These are phyloP conservation scores for Erinaceus europaeus DNA, from an alignment of 2,113 vertebrate species.

Conservation along the genomic window DNA sequence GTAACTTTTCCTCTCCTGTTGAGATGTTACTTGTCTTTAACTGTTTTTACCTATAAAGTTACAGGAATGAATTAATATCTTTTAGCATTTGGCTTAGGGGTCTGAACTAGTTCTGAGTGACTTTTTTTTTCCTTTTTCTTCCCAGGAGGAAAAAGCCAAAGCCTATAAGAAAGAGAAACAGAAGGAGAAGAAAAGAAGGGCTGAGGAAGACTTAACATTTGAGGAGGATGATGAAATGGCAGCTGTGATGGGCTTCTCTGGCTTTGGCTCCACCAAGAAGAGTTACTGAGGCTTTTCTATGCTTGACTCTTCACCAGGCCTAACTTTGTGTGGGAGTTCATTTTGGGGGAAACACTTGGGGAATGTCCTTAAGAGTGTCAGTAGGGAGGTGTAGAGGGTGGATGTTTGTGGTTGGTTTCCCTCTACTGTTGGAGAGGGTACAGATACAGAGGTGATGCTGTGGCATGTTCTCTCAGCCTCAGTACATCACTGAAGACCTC, in stretches of 20 bases:
- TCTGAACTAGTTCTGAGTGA: constrained; percentile 54
- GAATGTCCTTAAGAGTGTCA: constrained; percentile 62
- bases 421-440: constrained; percentile 62
- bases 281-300: constrained; percentile 86
- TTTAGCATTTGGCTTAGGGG: constrained; percentile 33
- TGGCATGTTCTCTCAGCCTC: constrained; percentile 66
- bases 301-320: constrained; percentile 60
- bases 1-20: constrained; percentile 29
- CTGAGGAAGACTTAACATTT: constrained; percentile 93
- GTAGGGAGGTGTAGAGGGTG: constrained; percentile 63
- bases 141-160: constrained; percentile 97
- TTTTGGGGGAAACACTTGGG: constrained; percentile 76
- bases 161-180: constrained; percentile 98
- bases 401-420: constrained; percentile 63
- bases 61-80: constrained; percentile 8
- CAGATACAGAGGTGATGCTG: constrained; percentile 54
- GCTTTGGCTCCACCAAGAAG: constrained; percentile 96
- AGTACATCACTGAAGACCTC: constrained; percentile 63
- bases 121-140: constrained; percentile 25
- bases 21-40: constrained; percentile 39
- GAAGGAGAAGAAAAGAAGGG: constrained; percentile 94
- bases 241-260: constrained; percentile 98
- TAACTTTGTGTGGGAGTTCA: constrained; percentile 59
- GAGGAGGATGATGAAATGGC: constrained; percentile 99
- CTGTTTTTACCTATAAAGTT: constrained; percentile 30